phyloP scores from a whole-genome alignment of 2,888 invertebrate genomes.

The Trypoxylon attenuatum region DNA sequence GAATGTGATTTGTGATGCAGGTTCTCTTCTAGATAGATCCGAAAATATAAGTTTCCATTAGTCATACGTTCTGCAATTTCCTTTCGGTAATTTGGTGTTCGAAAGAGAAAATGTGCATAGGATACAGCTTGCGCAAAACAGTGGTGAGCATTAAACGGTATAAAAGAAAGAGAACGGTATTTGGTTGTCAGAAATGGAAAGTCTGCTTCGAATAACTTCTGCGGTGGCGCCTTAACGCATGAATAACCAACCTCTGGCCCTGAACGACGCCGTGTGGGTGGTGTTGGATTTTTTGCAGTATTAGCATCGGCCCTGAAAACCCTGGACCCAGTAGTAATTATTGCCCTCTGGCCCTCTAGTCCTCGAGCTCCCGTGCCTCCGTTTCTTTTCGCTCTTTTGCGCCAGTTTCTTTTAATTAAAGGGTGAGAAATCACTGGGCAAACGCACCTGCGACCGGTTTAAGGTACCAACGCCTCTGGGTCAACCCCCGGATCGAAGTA shows the following conservation, averaged over 20 bases:
- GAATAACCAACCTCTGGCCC: conserved; percentile 71
- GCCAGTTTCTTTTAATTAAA: conserved; percentile 43
- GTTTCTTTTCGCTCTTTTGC: conserved; percentile 28
- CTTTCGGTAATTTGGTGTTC: too few species aligned
- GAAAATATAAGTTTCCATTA: too few species aligned
- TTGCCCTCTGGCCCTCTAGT: conserved; percentile 49
- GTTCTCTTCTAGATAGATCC: too few species aligned
- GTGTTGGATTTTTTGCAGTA: conserved; percentile 67
- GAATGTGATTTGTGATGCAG: too few species aligned
- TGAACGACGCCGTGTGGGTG: conserved; percentile 64
- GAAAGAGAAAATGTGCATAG: too few species aligned
- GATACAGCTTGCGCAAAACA: too few species aligned
- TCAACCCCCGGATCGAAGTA: too few species aligned
- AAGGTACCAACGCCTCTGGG: conserved; percentile 1
- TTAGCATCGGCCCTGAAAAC: conserved; percentile 59
- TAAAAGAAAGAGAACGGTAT: conserved; percentile 9
- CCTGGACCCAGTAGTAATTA: conserved; percentile 66
- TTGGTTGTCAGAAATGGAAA: conserved; percentile 64
- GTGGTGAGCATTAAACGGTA: too few species aligned
- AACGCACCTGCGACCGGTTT: conserved; percentile 19
- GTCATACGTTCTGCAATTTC: too few species aligned
- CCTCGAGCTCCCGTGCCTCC: conserved; percentile 39
- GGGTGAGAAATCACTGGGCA: conserved; percentile 36
- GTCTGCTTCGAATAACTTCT: conserved; percentile 69
- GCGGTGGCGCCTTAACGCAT: conserved; percentile 71